Base-by-base conservation (phyloP, 2,797 vertebrate genomes). In the Anabacerthia variegaticeps region DNA sequence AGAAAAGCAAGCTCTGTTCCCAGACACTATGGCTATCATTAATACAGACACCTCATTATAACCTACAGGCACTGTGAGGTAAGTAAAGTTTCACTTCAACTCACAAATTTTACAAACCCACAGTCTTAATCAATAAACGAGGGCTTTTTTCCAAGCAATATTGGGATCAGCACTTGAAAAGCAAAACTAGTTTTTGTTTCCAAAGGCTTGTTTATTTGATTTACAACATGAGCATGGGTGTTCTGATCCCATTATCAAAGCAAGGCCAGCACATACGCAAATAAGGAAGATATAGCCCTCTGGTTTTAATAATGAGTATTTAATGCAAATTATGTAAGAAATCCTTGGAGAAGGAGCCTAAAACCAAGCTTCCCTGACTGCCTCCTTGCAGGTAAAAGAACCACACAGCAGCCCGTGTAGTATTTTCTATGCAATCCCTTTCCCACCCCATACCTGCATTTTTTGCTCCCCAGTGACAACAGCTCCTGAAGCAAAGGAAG, bases 391-490 rank as follows among this genome's bases (percentile, higher is more conserved):
- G 14, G n/a, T 46, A 43, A n/a, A 84, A 94, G 5, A 23, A 30
- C 9, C 18, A 67, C 5, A 2, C 5, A 6, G 5, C 24, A 58
- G 4, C 3, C 22, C 36, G 2, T 23, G 11, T 4, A 52, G 7
- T 28, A 44, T 59, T 71, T 74, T 59, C 52, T 71, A 7, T 12
- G 9, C 14, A 37, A n/a, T 26, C 28, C 55, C 18, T 13, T 90
- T 63, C 12, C 11, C 3, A 10, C 12, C 28, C 54, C 39, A 49
- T 54, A 21, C 3, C 41, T 65, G 39, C 7, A 37, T 37, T 28
- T 54, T 80, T 68, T 27, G 4, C 13, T 43, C 32, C 32, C 30
- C 24, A 17, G 9, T 39, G 41, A 13, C 30, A 15, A 14, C 3
- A 7, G 4, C 6, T 63, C 27, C 69, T 74, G 54, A 62, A 61